These are phyloP conservation scores for Cladorhizidae sp. DNA, from an alignment of 37 sponge, comb jelly and placozoan species.

Conservation along the genomic window DNA sequence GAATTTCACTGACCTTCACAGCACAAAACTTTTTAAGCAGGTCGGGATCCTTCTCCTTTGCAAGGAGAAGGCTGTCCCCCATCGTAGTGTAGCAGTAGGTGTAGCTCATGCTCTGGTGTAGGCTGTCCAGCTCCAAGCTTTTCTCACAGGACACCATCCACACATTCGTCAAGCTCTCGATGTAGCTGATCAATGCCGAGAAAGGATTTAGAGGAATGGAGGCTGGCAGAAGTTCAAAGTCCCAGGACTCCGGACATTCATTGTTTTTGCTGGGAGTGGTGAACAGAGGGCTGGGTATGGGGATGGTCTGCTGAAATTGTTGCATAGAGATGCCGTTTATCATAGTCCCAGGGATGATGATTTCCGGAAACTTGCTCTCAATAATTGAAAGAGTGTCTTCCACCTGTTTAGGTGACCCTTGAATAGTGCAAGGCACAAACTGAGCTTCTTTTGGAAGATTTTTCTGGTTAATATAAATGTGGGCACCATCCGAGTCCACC, in stretches of 20 bases:
- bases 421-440: slow-evolving; percentile 49
- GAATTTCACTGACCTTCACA: slow-evolving; percentile 47
- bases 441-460: slow-evolving; percentile 31
- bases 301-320: background rate
- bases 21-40: slow-evolving; percentile 55
- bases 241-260: slow-evolving; percentile 18
- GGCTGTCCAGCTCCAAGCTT: slow-evolving; percentile 31
- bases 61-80: background rate
- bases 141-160: slow-evolving; percentile 45
- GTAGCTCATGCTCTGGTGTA: slow-evolving; percentile 57
- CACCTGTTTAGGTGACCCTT: slow-evolving; percentile 41
- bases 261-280: background rate
- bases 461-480: slow-evolving; percentile 64
- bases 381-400: slow-evolving; percentile 34
- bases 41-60: slow-evolving; percentile 11
- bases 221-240: slow-evolving; percentile 8
- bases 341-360: slow-evolving; percentile 11
- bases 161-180: slow-evolving; percentile 46
- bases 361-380: slow-evolving; percentile 30
- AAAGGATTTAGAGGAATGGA: slow-evolving; percentile 30
- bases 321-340: background rate
- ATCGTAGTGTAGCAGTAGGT: slow-evolving; percentile 22
- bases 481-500: slow-evolving; percentile 53
- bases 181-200: slow-evolving; percentile 52
- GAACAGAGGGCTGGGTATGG: slow-evolving; percentile 15